Conservation (phyloP, 1,140 invertebrate genomes). For the Cyrtorhinus lividipennis region DNA sequence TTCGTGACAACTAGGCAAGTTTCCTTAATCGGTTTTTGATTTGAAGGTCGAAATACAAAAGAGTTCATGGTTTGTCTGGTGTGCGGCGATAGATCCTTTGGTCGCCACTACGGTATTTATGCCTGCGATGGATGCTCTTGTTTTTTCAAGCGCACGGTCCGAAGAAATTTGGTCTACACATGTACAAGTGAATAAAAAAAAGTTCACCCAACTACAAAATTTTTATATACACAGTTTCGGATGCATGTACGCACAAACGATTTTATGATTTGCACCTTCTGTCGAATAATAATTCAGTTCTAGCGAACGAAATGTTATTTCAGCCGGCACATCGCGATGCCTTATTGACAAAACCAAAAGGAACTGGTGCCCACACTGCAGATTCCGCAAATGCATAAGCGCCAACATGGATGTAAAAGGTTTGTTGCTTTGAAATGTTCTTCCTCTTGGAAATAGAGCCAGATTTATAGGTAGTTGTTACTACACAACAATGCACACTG, state of each 20-base stretch:
- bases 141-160: constrained; percentile 70
- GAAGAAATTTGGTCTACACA: constrained; percentile 50
- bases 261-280: too few relatives aligned
- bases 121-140: constrained; percentile 82
- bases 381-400: constrained; percentile 60
- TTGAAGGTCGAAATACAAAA: constrained; percentile 33
- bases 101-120: constrained; percentile 74
- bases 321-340: constrained; percentile 59
- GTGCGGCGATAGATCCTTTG: constrained; percentile 73
- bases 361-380: constrained; percentile 78
- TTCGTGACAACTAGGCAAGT: too few relatives aligned
- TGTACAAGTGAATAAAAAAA: constrained; percentile 73
- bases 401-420: constrained; percentile 66
- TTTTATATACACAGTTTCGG: too few relatives aligned
- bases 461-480: background rate
- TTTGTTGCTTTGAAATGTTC: too few relatives aligned
- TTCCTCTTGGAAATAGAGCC: constrained; percentile 6
- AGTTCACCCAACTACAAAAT: too few relatives aligned
- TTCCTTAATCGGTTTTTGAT: too few relatives aligned
- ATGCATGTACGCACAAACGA: too few relatives aligned
- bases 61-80: constrained; percentile 40
- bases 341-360: constrained; percentile 63
- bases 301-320: constrained; percentile 16
- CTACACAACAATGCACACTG: too few relatives aligned
- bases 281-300: too few relatives aligned